These are phyloP conservation scores for Myripristis jacobus DNA, from an alignment of 2,797 vertebrate genomes.

Conservation along the genomic window DNA sequence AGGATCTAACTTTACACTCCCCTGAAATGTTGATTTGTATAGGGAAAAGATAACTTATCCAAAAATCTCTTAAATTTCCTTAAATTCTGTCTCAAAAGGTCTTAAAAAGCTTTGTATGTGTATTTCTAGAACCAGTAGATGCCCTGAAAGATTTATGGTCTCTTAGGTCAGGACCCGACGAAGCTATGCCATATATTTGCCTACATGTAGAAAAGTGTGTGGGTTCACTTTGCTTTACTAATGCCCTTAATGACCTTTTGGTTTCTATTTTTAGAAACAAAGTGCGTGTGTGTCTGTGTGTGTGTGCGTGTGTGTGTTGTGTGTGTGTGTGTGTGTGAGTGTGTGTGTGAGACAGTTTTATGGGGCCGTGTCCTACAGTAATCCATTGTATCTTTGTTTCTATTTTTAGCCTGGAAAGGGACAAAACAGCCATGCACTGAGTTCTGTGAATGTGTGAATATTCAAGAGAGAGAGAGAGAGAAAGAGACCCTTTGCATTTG, in stretches of 20 bases:
- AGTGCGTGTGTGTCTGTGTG: not conserved
- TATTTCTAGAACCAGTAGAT: no score
- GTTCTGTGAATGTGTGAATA: slow-evolving; percentile 22
- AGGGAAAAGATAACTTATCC: no score
- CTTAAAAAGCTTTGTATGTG: no score
- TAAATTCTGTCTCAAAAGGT: no score
- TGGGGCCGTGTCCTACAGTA: slow-evolving; percentile 18
- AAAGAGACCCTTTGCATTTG: slow-evolving; percentile 14
- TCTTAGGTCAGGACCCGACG: no score
- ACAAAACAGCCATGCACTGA: slow-evolving; percentile 14
- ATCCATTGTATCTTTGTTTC: slow-evolving; percentile 40
- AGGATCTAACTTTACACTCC: no score
- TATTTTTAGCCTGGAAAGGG: slow-evolving; percentile 44
- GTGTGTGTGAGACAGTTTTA: slow-evolving; percentile 11
- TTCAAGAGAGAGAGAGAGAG: slow-evolving; percentile 7
- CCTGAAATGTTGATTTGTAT: no score
- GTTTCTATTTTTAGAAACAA: slow-evolving; percentile 15
- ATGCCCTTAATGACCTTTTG: slow-evolving; percentile 35
- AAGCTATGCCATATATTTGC: no score
- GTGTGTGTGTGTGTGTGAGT: slow-evolving; percentile 1
- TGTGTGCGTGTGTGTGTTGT: slow-evolving; percentile 7
- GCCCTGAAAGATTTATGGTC: no score
- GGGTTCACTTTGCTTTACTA: no score
- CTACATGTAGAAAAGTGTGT: no score
- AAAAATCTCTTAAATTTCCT: no score